phyloP scores from a whole-genome alignment of 2,113 vertebrate genomes.

The Cephalopholis sonnerati region DNA sequence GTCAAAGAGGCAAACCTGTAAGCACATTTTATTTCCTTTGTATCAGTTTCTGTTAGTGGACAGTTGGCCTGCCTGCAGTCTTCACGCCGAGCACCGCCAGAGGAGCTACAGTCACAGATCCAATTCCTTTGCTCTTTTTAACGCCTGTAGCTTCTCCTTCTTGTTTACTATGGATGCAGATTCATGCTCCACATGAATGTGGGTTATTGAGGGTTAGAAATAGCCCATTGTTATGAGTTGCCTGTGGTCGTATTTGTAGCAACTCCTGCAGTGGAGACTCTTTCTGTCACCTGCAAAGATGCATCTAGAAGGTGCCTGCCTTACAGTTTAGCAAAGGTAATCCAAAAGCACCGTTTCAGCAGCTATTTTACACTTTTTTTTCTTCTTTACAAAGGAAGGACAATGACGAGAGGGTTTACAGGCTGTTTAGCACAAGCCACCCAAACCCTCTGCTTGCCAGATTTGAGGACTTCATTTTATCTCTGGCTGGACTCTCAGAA shows the following conservation, averaged over 20 bases:
- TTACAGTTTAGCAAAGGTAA: slow-evolving; percentile 46
- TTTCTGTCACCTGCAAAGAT: slow-evolving; percentile 43
- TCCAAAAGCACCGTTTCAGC: slow-evolving; percentile 44
- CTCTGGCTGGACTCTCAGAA: background rate
- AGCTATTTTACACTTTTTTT: slow-evolving; percentile 10
- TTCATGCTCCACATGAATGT: slow-evolving; percentile 31
- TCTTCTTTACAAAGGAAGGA: slow-evolving; percentile 9
- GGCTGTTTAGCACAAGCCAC: background rate
- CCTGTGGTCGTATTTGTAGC: slow-evolving; percentile 64
- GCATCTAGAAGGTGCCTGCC: slow-evolving; percentile 48
- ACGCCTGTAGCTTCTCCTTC: slow-evolving; percentile 48
- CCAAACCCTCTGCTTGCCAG: slow-evolving; percentile 23
- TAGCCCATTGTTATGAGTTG: slow-evolving; percentile 6
- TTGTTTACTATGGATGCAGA: slow-evolving; percentile 31
- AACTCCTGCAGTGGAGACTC: slow-evolving; percentile 30
- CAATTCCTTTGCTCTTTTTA: slow-evolving; percentile 7
- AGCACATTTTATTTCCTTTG: slow-evolving; percentile 31
- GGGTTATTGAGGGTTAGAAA: slow-evolving; percentile 18
- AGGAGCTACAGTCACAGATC: background rate
- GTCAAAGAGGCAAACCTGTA: slow-evolving; percentile 37
- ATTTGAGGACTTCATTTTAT: background rate
- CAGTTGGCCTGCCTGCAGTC: background rate
- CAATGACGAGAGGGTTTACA: background rate
- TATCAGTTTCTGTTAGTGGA: slow-evolving; percentile 3
- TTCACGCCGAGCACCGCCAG: slow-evolving; percentile 17